Evolutionary conservation across 2,797 vertebrate genomes (phyloP).

Genomic region (Petrocephalus sullivani): DNA sequence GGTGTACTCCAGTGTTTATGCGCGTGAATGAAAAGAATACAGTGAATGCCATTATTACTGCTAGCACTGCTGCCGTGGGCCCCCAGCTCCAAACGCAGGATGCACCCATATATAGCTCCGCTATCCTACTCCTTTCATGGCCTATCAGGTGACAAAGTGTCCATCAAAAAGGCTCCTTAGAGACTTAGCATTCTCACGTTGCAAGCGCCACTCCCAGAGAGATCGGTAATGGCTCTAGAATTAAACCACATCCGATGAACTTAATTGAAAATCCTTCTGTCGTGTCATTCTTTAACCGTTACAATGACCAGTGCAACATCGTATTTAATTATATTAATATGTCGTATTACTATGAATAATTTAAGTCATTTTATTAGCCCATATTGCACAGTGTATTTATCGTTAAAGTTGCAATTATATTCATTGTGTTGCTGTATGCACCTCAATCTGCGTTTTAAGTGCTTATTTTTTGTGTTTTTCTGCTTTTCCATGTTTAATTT

Average conservation of each 20-base stretch:
- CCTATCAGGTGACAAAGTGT: constrained; percentile 34
- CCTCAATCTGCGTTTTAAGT: not conserved
- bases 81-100: not conserved
- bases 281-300: constrained; percentile 74
- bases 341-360: not conserved
- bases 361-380: not conserved
- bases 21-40: not conserved
- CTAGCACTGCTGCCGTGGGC: not conserved
- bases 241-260: constrained; percentile 73
- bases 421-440: not conserved
- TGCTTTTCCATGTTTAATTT: not conserved
- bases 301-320: constrained; percentile 42
- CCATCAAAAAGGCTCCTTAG: constrained; percentile 52
- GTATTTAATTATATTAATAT: constrained; percentile 34
- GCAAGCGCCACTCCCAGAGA: constrained; percentile 49
- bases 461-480: not conserved
- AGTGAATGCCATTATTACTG: not conserved
- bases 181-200: constrained; percentile 57
- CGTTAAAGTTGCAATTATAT: not conserved
- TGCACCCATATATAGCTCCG: not conserved
- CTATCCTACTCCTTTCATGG: not conserved
- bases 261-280: constrained; percentile 76
- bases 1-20: not conserved
- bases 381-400: not conserved
- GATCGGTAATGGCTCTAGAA: constrained; percentile 52